Conservation (phyloP, 2,797 vertebrate genomes). For the Mormyrops boulengeri region DNA sequence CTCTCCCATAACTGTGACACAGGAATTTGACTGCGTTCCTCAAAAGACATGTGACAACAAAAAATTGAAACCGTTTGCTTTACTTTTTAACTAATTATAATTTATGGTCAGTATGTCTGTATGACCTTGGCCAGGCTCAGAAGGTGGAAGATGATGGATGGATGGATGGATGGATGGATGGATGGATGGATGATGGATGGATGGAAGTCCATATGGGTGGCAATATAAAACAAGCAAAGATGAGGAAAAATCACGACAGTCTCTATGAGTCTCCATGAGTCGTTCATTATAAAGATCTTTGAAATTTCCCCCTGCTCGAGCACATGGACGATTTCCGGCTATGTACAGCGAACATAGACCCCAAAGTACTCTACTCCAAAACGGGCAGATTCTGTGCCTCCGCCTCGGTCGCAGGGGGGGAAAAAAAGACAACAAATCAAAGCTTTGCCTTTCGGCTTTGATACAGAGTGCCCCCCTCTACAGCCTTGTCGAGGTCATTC, state of each 20-base stretch:
- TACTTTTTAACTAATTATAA: neutral
- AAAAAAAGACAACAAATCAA: conserved; percentile 48
- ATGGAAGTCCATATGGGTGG: neutral
- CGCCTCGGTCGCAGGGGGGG: neutral
- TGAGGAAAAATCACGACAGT: neutral
- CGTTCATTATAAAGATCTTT: neutral
- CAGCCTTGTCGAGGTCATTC: conserved; percentile 44
- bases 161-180: neutral
- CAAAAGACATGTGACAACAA: neutral
- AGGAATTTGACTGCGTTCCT: neutral
- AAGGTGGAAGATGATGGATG: neutral
- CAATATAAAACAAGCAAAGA: neutral
- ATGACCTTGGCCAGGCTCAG: neutral
- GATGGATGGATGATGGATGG: neutral
- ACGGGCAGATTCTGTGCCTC: conserved; percentile 26
- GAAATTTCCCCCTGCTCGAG: neutral
- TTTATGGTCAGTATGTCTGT: neutral
- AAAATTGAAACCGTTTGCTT: neutral
- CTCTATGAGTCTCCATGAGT: neutral
- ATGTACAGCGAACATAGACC: neutral
- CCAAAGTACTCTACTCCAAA: neutral
- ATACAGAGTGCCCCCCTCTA: conserved; percentile 47
- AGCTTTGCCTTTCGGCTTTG: conserved; percentile 45
- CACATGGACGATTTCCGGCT: neutral
- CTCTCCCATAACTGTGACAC: neutral